These are phyloP conservation scores for Drosophila pallidifrons DNA, from an alignment of 1,140 invertebrate species.

Conservation along the genomic window DNA sequence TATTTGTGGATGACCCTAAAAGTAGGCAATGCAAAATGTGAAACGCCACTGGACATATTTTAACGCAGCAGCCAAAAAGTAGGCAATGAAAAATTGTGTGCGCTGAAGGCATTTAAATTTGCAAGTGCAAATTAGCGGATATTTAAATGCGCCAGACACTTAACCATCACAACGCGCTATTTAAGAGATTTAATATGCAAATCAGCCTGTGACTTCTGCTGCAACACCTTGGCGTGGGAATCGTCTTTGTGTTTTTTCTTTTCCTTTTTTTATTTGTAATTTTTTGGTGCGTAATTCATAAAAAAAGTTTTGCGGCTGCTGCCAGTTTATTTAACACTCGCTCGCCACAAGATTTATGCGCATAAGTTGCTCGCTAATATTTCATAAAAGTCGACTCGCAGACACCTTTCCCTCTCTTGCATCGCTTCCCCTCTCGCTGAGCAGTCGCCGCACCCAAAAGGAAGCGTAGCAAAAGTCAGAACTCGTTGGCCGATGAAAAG, in stretches of 20 bases:
- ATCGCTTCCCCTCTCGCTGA: neutral
- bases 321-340: slow-evolving; percentile 54
- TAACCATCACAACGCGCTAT: neutral
- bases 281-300: slow-evolving; percentile 22
- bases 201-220: slow-evolving; percentile 4
- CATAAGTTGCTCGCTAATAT: slow-evolving; percentile 59
- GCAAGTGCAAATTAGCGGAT: neutral
- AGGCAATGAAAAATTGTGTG: slow-evolving; percentile 17
- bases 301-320: slow-evolving; percentile 45
- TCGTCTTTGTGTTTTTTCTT: neutral
- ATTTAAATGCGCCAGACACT: neutral
- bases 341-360: slow-evolving; percentile 54
- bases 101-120: neutral
- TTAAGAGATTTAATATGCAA: slow-evolving; percentile 31
- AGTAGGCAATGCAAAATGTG: neutral
- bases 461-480: slow-evolving; percentile 37
- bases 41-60: neutral
- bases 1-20: slow-evolving; percentile 4
- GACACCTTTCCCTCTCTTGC: slow-evolving; percentile 1
- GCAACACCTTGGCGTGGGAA: slow-evolving; percentile 12
- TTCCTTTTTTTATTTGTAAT: neutral
- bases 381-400: slow-evolving; percentile 52
- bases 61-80: slow-evolving; percentile 5
- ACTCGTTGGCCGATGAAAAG: slow-evolving; percentile 49
- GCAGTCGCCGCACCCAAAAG: neutral